These are phyloP conservation scores for Cepphus grylle DNA, from an alignment of 2,113 vertebrate species.

Conservation along the genomic window DNA sequence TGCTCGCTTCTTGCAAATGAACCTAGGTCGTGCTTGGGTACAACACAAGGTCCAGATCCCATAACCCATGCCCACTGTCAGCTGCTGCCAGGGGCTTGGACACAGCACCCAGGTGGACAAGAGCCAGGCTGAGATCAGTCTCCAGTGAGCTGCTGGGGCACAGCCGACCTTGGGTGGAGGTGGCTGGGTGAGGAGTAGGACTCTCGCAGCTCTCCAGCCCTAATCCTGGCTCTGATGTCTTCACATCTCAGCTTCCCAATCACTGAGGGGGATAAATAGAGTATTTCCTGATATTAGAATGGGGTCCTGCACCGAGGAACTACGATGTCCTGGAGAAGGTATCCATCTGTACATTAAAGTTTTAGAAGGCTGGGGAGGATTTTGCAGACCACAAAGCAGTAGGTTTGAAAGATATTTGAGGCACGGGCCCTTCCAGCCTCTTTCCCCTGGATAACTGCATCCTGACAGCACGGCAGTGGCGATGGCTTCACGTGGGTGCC, in stretches of 20 bases:
- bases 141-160: neutral
- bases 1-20: neutral
- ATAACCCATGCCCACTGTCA: fast-evolving
- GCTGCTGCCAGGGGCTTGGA: neutral
- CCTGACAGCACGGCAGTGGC: fast-evolving
- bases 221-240: neutral
- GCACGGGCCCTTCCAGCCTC: neutral
- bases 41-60: neutral
- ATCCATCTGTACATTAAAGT: neutral
- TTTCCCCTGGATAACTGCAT: neutral
- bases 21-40: neutral
- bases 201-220: neutral
- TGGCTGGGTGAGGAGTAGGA: neutral
- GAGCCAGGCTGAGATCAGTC: neutral
- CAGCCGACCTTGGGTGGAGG: fast-evolving
- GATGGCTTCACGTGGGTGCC: neutral
- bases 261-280: neutral
- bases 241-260: neutral
- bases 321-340: neutral
- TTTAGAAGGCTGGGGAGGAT: neutral
- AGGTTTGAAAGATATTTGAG: neutral
- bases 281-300: neutral
- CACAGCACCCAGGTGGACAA: fast-evolving
- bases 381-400: neutral
- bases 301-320: neutral